These are phyloP conservation scores for Popillia japonica DNA, from an alignment of 1,140 invertebrate genomes.

Conservation along the genomic window DNA sequence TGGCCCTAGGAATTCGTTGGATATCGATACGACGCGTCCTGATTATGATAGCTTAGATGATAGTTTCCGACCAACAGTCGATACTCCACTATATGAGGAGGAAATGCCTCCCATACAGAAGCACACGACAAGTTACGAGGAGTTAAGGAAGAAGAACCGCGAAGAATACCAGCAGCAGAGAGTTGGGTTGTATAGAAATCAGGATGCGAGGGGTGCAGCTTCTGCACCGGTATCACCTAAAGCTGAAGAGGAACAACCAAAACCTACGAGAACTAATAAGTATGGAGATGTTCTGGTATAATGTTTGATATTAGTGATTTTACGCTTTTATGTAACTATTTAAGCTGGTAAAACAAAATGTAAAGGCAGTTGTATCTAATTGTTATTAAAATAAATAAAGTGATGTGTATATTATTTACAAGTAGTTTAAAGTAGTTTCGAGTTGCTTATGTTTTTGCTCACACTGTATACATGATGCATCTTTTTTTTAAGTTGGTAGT, in stretches of 20 bases:
- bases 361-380: no score
- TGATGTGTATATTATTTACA: no score
- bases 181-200: conserved; percentile 43
- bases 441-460: no score
- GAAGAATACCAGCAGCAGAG: conserved; percentile 65
- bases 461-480: no score
- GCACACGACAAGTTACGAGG: conserved; percentile 65
- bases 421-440: no score
- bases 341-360: no score
- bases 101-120: conserved; percentile 56
- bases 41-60: conserved; percentile 62
- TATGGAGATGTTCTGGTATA: conserved; percentile 39
- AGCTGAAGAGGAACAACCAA: neutral
- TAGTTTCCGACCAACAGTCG: conserved; percentile 61
- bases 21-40: conserved; percentile 63
- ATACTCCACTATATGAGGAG: conserved; percentile 60
- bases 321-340: neutral
- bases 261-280: conserved; percentile 39
- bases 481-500: no score
- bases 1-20: conserved; percentile 54
- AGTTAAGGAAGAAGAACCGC: conserved; percentile 67
- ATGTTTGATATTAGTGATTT: neutral
- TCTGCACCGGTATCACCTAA: neutral
- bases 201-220: neutral
- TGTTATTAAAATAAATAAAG: no score